Conservation (phyloP, 1,140 invertebrate genomes). For the Drosophila murphyi region DNA sequence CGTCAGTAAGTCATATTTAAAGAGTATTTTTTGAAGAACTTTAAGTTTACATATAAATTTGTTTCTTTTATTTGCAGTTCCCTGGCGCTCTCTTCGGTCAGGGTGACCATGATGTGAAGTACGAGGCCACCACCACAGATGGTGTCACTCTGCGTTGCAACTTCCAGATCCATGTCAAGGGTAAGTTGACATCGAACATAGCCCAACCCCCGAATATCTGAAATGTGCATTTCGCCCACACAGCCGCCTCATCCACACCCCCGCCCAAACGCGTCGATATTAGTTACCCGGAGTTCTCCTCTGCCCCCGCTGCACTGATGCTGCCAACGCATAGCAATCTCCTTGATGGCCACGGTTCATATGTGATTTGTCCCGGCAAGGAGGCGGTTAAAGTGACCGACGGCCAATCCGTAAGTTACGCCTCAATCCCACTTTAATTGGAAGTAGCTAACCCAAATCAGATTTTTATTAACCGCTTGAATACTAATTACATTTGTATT, state of each 20-base stretch:
- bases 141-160: slow-evolving; percentile 87
- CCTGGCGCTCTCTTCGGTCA: slow-evolving; percentile 86
- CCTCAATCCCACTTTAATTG: background rate
- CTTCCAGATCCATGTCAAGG: slow-evolving; percentile 87
- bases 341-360: slow-evolving; percentile 61
- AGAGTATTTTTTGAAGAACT: too few relatives aligned
- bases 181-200: slow-evolving; percentile 71
- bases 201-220: background rate
- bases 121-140: slow-evolving; percentile 87
- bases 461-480: background rate
- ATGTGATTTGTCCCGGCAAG: slow-evolving; percentile 70
- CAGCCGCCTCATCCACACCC: slow-evolving; percentile 40
- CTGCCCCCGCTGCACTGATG: slow-evolving; percentile 20
- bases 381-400: slow-evolving; percentile 70
- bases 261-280: slow-evolving; percentile 11
- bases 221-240: background rate
- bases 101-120: slow-evolving; percentile 87
- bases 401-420: slow-evolving; percentile 73
- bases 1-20: slow-evolving; percentile 85
- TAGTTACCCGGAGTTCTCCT: slow-evolving; percentile 13
- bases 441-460: too few relatives aligned
- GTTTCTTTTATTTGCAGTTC: slow-evolving; percentile 80
- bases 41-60: background rate
- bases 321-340: slow-evolving; percentile 51
- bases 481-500: background rate